Evolutionary conservation across 2,113 vertebrate genomes (phyloP).

Genomic region (Orcinus orca): DNA sequence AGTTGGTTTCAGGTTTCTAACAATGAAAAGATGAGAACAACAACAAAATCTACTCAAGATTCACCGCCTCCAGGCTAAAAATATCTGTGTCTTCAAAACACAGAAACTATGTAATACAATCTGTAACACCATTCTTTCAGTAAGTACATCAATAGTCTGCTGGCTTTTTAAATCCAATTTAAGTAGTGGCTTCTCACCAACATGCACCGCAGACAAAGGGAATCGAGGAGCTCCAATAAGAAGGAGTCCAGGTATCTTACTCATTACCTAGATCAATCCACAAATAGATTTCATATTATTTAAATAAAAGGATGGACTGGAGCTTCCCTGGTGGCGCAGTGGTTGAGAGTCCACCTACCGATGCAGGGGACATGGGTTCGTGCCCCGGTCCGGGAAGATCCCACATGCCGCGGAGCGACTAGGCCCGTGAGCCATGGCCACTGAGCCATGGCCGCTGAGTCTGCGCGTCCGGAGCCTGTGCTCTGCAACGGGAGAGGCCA

Average conservation of each 20-base stretch:
- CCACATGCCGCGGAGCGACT: too few relatives aligned
- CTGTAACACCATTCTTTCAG: not conserved
- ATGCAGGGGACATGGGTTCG: too few relatives aligned
- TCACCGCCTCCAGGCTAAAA: not conserved
- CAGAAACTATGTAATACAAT: fast-evolving
- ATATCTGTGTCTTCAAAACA: not conserved
- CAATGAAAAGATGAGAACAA: not conserved
- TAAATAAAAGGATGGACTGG: not conserved
- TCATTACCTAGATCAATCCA: not conserved
- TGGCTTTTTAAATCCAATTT: not conserved
- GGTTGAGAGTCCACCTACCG: too few relatives aligned
- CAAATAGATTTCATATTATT: not conserved
- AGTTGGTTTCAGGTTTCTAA: not conserved
- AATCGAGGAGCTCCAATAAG: not conserved
- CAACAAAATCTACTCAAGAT: not conserved
- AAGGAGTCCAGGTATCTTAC: not conserved
- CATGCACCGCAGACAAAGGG: not conserved
- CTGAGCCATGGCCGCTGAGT: too few relatives aligned
- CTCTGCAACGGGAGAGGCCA: too few relatives aligned
- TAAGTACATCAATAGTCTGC: not conserved
- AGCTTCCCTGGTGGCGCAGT: too few relatives aligned
- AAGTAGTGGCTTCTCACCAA: not conserved
- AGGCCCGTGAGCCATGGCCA: too few relatives aligned
- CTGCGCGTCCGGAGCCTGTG: too few relatives aligned
- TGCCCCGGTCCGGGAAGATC: too few relatives aligned